Evolutionary conservation across 2,113 vertebrate genomes (phyloP), one percentile per base, ranked within the genome.

Genomic region (Elephantulus edwardii): DNA sequence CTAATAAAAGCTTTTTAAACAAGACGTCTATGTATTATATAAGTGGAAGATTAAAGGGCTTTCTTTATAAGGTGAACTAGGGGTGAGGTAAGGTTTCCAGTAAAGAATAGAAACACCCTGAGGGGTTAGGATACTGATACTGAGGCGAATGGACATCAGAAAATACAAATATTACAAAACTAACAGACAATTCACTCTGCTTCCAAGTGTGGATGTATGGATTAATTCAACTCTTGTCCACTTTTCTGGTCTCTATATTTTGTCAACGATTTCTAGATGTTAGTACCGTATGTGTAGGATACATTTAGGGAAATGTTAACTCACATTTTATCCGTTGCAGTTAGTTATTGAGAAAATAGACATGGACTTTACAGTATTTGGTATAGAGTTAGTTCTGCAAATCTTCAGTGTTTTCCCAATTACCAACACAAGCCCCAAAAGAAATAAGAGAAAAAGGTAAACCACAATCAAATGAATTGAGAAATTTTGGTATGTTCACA

Each of bases 81-180:
- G 44, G 60, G 14, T n/a, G 48, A 42, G 5, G 26, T 2, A 72
- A 75, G 26, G 5, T 5, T 77, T 82, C 52, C 17, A 44, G 70
- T 40, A 76, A 22, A 75, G n/a, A 90, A 13, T 68, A 66, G 40
- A 70, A 84, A 71, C 8, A 48, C 14, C 11, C 24, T 68, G 52
- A 70, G 33, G 26, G 80, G 77, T 70, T 77, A 33, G 6, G 17
- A 0, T 19, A 30, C 48, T 83, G 28, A 44, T 71, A 48, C 26
- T 8, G 72, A 64, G 20, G 11, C 42, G 20, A 68, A 62, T 83
- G 19, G 92, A 52, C 79, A 80, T 90, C 16, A 60, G 22, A 33
- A 14, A 8, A 48, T 82, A 82, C 4, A 90, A 75, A 62, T 26
- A 62, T 71, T 81, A 48, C 38, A 76, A 89, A 91, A 89, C 91